These are phyloP conservation scores for Leuciscus waleckii DNA, from an alignment of 2,797 vertebrate genomes.

Conservation along the genomic window DNA sequence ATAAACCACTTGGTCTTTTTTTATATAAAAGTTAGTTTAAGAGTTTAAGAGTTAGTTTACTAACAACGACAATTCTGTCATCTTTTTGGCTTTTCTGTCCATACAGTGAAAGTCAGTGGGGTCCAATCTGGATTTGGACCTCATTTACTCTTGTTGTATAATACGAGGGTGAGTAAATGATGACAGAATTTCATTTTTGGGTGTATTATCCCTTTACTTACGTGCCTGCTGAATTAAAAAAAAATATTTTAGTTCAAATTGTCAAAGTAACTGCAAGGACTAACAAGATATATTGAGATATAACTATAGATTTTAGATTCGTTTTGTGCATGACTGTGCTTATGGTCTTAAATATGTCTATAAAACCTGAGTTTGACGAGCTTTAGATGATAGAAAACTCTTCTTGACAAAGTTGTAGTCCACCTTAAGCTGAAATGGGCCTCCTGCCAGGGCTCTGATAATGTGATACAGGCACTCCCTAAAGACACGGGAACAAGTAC, in stretches of 20 bases:
- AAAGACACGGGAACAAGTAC: neutral
- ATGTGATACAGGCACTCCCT: slow-evolving; percentile 32
- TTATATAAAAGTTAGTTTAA: neutral
- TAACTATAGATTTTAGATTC: neutral
- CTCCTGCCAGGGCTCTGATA: neutral
- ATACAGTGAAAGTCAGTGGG: neutral
- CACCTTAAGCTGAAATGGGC: slow-evolving; percentile 8
- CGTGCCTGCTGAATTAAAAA: neutral
- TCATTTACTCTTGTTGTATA: neutral
- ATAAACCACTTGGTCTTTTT: neutral
- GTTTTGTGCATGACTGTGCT: neutral
- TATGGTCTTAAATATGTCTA: neutral
- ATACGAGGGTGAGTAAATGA: neutral
- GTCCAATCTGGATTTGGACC: neutral
- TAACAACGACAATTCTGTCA: neutral
- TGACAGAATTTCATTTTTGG: neutral
- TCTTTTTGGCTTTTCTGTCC: neutral
- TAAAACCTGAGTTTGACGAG: neutral
- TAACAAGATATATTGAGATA: neutral
- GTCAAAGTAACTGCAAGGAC: neutral
- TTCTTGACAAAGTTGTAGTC: neutral
- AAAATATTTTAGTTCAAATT: neutral
- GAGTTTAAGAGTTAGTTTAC: neutral
- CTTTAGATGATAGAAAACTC: neutral
- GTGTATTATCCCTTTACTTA: neutral